Evolutionary conservation across 2,888 invertebrate species (phyloP).

Genomic region (Colostygia pectinataria): DNA sequence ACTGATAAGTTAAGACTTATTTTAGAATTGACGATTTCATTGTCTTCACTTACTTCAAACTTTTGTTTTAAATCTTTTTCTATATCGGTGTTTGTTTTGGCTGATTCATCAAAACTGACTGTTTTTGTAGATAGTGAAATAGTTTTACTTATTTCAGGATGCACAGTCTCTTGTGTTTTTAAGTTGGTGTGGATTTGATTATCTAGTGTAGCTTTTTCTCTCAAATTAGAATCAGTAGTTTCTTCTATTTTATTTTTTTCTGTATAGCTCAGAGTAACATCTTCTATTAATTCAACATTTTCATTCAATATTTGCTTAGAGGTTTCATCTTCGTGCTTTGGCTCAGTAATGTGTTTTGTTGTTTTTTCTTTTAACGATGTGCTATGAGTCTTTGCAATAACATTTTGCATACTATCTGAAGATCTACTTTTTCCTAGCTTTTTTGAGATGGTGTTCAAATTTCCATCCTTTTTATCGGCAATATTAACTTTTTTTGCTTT

Average conservation of each 20-base stretch:
- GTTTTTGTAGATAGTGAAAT: background rate
- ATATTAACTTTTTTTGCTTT: background rate
- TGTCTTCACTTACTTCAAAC: background rate
- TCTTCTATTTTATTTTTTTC: background rate
- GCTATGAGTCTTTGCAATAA: constrained; percentile 8
- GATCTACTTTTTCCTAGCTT: constrained; percentile 22
- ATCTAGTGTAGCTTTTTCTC: background rate
- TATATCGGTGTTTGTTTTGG: background rate
- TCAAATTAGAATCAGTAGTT: background rate
- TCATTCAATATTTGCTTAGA: constrained; percentile 5
- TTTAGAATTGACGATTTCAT: background rate
- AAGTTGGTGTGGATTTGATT: background rate
- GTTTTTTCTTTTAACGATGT: constrained; percentile 17
- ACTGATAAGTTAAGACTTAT: background rate
- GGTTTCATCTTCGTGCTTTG: constrained; percentile 4
- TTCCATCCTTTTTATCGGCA: background rate
- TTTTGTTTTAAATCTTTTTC: background rate
- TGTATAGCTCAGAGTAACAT: background rate
- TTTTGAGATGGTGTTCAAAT: constrained; percentile 3
- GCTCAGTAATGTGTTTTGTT: background rate
- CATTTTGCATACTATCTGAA: constrained; percentile 6
- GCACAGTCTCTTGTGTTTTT: background rate
- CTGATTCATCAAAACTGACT: background rate
- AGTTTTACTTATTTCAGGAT: background rate
- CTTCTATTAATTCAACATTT: constrained; percentile 5